phyloP scores from a whole-genome alignment of 2,888 invertebrate genomes.

The Agrotis segetum region DNA sequence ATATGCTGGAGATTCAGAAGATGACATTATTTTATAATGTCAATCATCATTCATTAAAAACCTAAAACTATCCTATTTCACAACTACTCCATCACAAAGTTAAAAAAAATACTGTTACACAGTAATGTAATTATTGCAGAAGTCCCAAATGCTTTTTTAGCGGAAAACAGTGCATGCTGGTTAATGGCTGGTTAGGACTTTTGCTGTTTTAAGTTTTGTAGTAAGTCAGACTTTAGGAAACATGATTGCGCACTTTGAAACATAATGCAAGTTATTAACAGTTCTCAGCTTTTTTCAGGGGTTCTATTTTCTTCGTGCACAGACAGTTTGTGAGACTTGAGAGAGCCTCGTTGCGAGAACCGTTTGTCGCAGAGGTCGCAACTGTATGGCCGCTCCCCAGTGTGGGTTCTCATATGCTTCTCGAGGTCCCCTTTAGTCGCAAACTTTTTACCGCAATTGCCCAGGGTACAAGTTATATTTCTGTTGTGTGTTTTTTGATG shows the following conservation, averaged over 20 bases:
- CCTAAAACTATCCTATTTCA: constrained; percentile 1
- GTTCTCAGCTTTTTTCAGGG: constrained; percentile 13
- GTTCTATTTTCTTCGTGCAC: constrained; percentile 65
- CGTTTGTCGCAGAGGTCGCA: constrained; percentile 78
- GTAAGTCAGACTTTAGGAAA: neutral
- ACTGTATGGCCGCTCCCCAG: constrained; percentile 82
- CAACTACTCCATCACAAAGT: neutral
- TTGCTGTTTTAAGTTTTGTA: neutral
- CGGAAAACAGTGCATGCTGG: too few species aligned
- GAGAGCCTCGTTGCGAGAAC: constrained; percentile 79
- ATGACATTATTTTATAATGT: constrained; percentile 12
- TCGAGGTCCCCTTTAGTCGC: constrained; percentile 81
- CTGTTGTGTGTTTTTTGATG: constrained; percentile 81
- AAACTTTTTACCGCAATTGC: constrained; percentile 80
- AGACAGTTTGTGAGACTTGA: constrained; percentile 75
- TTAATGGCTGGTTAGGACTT: too few species aligned
- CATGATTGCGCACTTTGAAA: neutral
- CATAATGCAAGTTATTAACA: neutral
- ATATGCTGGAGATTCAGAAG: constrained; percentile 11
- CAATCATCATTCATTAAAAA: neutral
- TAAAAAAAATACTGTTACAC: constrained; percentile 1
- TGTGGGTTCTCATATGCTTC: constrained; percentile 83
- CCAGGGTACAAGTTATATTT: constrained; percentile 72
- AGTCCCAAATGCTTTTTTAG: neutral
- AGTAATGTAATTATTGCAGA: neutral